Conservation (phyloP, 2,888 invertebrate genomes). For the Synergus gifuensis region DNA sequence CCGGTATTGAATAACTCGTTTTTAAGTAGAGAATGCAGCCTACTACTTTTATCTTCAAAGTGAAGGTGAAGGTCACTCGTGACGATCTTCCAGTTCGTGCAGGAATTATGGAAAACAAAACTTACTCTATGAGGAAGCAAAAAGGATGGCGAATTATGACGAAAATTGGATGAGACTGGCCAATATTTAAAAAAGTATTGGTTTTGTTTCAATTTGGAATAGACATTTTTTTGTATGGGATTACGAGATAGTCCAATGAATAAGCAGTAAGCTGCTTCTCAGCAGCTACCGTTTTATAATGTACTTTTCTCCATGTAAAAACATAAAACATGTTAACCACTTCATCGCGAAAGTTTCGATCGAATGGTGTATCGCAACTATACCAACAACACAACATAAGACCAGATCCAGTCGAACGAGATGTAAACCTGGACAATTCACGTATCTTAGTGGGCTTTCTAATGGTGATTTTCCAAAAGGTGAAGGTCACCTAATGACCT, state of each 20-base stretch:
- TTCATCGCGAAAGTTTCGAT: constrained; percentile 52
- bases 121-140: too few relatives aligned
- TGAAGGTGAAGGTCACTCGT: constrained; percentile 18
- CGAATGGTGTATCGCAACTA: constrained; percentile 44
- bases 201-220: not conserved
- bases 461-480: constrained; percentile 66
- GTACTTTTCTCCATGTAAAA: not conserved
- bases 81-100: not conserved
- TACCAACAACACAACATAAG: constrained; percentile 53
- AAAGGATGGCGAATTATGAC: not conserved
- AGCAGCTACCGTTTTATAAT: not conserved
- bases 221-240: not conserved
- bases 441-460: constrained; percentile 60
- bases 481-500: constrained; percentile 63
- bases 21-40: not conserved
- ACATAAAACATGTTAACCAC: constrained; percentile 45
- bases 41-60: not conserved
- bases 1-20: not conserved
- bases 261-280: too few relatives aligned
- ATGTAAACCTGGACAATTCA: constrained; percentile 50
- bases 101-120: constrained; percentile 22
- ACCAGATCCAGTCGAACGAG: constrained; percentile 49
- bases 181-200: not conserved
- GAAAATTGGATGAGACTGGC: not conserved
- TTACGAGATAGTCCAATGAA: not conserved